Evolutionary conservation across 1,140 invertebrate species (phyloP).

Genomic region (Pectinophora gossypiella): DNA sequence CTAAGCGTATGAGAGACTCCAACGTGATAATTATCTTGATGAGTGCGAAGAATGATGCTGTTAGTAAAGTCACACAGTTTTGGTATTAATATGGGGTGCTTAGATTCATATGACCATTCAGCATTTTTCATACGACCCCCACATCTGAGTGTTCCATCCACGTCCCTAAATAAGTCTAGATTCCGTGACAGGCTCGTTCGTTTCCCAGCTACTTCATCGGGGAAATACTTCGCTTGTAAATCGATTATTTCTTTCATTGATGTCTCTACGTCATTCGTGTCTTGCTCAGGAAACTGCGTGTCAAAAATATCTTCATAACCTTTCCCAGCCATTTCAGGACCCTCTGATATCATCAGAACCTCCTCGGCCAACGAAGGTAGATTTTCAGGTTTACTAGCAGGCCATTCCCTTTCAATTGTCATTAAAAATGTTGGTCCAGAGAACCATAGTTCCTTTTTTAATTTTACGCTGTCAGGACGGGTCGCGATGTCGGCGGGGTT

Average conservation of each 20-base stretch:
- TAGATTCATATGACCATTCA: slow-evolving; percentile 2
- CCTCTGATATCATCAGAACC: slow-evolving; percentile 1
- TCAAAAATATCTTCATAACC: neutral
- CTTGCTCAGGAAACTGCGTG: neutral
- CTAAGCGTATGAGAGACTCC: slow-evolving; percentile 5
- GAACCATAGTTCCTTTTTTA: slow-evolving; percentile 5
- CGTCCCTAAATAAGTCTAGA: slow-evolving; percentile 1
- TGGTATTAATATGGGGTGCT: slow-evolving; percentile 10
- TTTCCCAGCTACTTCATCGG: slow-evolving; percentile 1
- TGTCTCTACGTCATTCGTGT: neutral
- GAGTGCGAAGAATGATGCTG: neutral
- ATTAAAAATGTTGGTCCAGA: neutral
- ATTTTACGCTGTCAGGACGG: neutral
- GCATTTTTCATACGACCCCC: slow-evolving; percentile 1
- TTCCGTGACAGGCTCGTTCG: neutral
- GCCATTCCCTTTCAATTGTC: neutral
- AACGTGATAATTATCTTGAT: slow-evolving; percentile 10
- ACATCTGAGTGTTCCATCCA: slow-evolving; percentile 3
- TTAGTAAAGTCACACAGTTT: slow-evolving; percentile 1
- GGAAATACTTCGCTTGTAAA: slow-evolving; percentile 2
- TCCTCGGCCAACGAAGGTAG: neutral
- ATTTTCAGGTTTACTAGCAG: neutral
- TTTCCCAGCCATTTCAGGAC: slow-evolving; percentile 3
- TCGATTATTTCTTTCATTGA: neutral
- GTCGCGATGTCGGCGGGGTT: slow-evolving; percentile 10